These are phyloP conservation scores for Petrophora chlorosata DNA, from an alignment of 2,888 invertebrate genomes.

Conservation along the genomic window DNA sequence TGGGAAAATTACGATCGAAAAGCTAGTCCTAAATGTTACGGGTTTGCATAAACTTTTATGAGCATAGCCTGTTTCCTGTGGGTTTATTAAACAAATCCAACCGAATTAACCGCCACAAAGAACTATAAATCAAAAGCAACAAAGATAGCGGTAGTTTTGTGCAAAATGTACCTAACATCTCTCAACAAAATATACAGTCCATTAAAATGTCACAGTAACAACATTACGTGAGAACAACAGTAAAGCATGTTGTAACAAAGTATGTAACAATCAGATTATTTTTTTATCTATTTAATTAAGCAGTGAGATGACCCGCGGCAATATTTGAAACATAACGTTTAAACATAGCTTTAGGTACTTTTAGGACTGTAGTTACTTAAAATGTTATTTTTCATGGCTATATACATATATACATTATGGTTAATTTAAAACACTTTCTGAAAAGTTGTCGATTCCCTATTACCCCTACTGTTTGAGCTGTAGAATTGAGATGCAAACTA, in stretches of 20 bases:
- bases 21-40: no score
- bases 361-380: no score
- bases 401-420: background rate
- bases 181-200: conserved; percentile 60
- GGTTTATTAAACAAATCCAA: conserved; percentile 8
- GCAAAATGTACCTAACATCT: conserved; percentile 63
- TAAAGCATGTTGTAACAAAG: conserved; percentile 1
- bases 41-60: no score
- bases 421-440: background rate
- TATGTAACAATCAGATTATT: no score
- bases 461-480: conserved; percentile 6
- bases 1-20: no score
- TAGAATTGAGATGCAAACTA: conserved; percentile 1
- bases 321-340: no score
- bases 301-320: no score
- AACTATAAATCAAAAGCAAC: conserved; percentile 59
- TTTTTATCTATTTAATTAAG: no score
- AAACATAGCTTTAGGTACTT: no score
- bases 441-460: background rate
- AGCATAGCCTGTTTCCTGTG: background rate
- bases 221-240: conserved; percentile 27
- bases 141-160: conserved; percentile 53
- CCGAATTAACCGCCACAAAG: conserved; percentile 31
- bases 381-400: no score
- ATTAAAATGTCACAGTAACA: conserved; percentile 56